A percentile compares a stretch with the other conserved stretches of the same genome.
phyloP scores from a whole-genome alignment of 2,888 invertebrate species.

The Peribatodes rhomboidaria region DNA sequence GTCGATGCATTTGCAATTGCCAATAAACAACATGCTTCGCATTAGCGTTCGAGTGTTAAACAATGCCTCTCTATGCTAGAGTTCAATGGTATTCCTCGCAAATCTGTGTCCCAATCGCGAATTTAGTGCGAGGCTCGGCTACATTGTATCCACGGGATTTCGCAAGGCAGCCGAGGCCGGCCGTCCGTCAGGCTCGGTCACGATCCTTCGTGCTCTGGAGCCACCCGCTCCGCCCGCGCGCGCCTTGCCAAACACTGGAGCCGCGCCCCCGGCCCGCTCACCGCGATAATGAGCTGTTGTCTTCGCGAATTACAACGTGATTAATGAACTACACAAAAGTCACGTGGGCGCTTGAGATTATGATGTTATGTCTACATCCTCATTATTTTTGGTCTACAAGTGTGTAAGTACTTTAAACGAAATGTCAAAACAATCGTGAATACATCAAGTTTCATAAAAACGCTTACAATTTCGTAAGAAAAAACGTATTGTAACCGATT shows the following conservation, averaged over 20 bases:
- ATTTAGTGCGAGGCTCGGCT: conserved; percentile 73
- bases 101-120: conserved; percentile 76
- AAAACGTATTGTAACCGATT: conserved; percentile 26
- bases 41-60: conserved; percentile 53
- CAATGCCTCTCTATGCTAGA: conserved; percentile 57
- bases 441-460: not conserved
- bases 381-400: not conserved
- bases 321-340: conserved; percentile 47
- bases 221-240: conserved; percentile 47
- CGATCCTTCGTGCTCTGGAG: conserved; percentile 71
- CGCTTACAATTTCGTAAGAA: conserved; percentile 13
- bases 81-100: conserved; percentile 71
- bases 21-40: conserved; percentile 40
- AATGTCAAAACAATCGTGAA: not conserved
- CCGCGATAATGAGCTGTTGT: conserved; percentile 47
- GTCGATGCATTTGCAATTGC: conserved; percentile 32
- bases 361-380: not conserved
- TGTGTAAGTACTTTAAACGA: not conserved
- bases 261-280: conserved; percentile 47
- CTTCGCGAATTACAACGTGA: conserved; percentile 48
- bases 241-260: conserved; percentile 51
- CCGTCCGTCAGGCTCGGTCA: conserved; percentile 72
- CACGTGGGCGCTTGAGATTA: conserved; percentile 2
- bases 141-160: conserved; percentile 70
- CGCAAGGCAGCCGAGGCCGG: conserved; percentile 77